Evolutionary conservation across 30 jellyfish, hydroid and myxozoan genomes (phyloP), one percentile per base, ranked within the genome.

Genomic region (Nemopilema nomurai): DNA sequence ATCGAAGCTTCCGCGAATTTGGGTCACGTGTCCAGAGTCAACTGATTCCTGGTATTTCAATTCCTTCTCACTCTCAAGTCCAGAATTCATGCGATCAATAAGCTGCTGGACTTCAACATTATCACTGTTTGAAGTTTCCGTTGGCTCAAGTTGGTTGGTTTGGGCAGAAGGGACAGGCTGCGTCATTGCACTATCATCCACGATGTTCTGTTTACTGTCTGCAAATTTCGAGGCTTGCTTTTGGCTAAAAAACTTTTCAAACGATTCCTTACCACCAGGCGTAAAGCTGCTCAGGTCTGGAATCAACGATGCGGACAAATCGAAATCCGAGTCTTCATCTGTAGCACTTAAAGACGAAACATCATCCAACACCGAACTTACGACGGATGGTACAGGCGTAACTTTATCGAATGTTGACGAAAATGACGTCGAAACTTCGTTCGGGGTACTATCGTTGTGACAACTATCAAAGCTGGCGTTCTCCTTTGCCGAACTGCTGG

Each of bases 321-420:
- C 90, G 30, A 81, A 81, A 57, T 79, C 88, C 31, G 79, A 62
- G 30, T n/a, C 82, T 28, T 81, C 82, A 49, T 80, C 90, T 31
- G 81, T 31, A 29, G 82, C 18, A 64, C 33, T 29, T 29, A 16
- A 66, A 28, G 87, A 68, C 31, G 92, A 28, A 1, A 83, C 53
- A 0, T 83, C 92, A 20, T 30, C 92, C 74, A 83, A 62, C 16
- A 71, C 51, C 49, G 92, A 72, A 28, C 86, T 83, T n/a, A 83
- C 76, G 0, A 83, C 30, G 18, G 92, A 83, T 0, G 92, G 71
- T 28, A 86, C 71, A 1, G 92, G 92, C 63, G 92, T 83, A 41
- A 83, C 80, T n/a, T 70, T 83, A 9, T 72, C 92, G 53, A 83
- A 71, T 8, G 92, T 83, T 57, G 92, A 83, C 25, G 92, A 83